These are phyloP conservation scores for Xestia ashworthii DNA, from an alignment of 2,888 invertebrate species.

Conservation along the genomic window DNA sequence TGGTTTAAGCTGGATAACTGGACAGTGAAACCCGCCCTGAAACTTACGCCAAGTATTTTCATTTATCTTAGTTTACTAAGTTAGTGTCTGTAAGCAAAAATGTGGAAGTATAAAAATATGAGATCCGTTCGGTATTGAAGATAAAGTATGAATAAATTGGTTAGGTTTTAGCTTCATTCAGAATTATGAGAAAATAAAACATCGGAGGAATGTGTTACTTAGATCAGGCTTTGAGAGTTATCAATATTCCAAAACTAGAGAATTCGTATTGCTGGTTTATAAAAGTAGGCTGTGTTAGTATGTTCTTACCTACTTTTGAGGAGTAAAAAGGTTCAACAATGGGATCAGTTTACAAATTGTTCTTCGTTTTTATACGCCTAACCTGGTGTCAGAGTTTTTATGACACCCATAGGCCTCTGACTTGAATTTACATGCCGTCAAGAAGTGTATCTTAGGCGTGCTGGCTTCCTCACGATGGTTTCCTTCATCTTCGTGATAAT, in stretches of 20 bases:
- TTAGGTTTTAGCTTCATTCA: constrained; percentile 23
- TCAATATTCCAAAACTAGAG: constrained; percentile 6
- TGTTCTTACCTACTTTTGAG: neutral
- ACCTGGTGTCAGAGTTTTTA: no score
- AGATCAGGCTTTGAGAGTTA: neutral
- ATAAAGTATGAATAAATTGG: constrained; percentile 24
- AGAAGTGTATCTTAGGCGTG: no score
- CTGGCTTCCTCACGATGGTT: no score
- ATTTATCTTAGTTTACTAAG: constrained; percentile 66
- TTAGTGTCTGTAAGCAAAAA: constrained; percentile 53
- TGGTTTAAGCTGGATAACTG: constrained; percentile 69
- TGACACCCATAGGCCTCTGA: no score
- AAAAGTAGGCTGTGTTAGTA: constrained; percentile 8
- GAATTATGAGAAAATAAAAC: constrained; percentile 15
- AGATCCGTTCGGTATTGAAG: constrained; percentile 22
- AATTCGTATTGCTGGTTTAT: neutral
- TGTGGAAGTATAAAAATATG: constrained; percentile 44
- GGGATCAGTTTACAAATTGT: neutral
- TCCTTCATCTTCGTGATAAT: no score
- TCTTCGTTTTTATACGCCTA: no score
- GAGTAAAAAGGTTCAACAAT: neutral
- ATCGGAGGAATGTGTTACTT: constrained; percentile 8
- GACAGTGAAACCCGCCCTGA: constrained; percentile 65
- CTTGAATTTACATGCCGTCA: no score
- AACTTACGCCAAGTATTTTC: constrained; percentile 70